Base-by-base conservation (phyloP, 2,888 invertebrate genomes). In the Crocallis elinguaria region DNA sequence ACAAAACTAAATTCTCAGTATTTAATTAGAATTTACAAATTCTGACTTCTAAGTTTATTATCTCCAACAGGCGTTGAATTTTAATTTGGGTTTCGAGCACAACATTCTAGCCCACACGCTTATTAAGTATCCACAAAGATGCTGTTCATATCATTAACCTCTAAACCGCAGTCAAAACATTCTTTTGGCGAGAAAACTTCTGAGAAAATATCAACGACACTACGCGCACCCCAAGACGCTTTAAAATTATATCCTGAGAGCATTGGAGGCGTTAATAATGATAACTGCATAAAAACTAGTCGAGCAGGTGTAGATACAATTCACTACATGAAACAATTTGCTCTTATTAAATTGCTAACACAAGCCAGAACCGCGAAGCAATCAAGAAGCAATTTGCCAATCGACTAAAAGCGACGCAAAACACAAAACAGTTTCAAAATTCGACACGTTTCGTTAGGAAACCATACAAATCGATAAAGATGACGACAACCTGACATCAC, bases 61-160 rank as follows among this genome's bases (percentile, higher is more conserved):
- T 50, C 27, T 49, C 45, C 32, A 39, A 42, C 51, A 74, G 66
- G 72, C 62, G 62, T 12, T 67, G 62, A 57, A 42, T 60, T 37
- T 51, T 54, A 57, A 80, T 71, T 73, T 84, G 72, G 81, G 80
- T 84, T 82, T 82, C 63, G 75, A 69, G 79, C 73, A 72, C 82
- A 66, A 59, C 69, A 75, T 75, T 75, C 75, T 77, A 77, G 75
- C 77, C 71, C 71, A 66, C 62, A 67, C 67, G 71, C 49, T 62
- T 65, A 67, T 66, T 70, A 58, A 71, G 69, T 70, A 67, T 66
- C 66, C 66, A 70, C 76, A 75, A 77, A 75, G 71, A 73, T 69
- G 60, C 57, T 59, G 48, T 63, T 65, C 75, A 77, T 76, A 76
- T 70, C 77, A 74, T 79, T 84, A 79, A 82, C 84, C 82, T 78